A percentile compares a stretch with the other conserved stretches of the same genome.
phyloP scores from a whole-genome alignment of 1,140 invertebrate genomes.

The Drosophila ficusphila region DNA sequence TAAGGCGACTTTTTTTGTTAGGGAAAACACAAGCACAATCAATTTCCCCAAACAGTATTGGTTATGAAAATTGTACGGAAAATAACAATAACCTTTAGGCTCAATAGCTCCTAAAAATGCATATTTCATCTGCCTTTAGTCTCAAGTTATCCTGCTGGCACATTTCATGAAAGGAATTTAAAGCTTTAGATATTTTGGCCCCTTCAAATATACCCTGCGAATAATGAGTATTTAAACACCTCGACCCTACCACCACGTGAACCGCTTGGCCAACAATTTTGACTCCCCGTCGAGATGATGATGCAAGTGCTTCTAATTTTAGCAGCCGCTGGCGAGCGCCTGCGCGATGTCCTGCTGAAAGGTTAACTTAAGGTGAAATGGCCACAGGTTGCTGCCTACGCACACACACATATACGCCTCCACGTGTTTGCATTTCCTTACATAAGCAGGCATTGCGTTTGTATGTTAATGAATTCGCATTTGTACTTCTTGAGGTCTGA shows the following conservation, averaged over 20 bases:
- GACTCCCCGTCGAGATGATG: constrained; percentile 22
- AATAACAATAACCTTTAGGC: too few relatives aligned
- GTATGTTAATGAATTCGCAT: neutral
- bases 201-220: neutral
- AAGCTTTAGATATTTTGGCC: too few relatives aligned
- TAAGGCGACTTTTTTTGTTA: neutral
- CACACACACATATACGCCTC: neutral
- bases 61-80: too few relatives aligned
- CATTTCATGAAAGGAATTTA: too few relatives aligned
- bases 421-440: neutral
- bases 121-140: too few relatives aligned
- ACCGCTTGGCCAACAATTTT: constrained; percentile 10
- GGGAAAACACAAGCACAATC: too few relatives aligned
- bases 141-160: too few relatives aligned
- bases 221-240: neutral
- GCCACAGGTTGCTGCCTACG: constrained; percentile 40
- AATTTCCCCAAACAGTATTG: too few relatives aligned
- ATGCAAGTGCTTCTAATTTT: constrained; percentile 41
- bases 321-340: constrained; percentile 5
- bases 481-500: too few relatives aligned
- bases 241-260: constrained; percentile 28
- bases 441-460: neutral
- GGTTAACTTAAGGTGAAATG: constrained; percentile 44
- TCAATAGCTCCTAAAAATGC: too few relatives aligned
- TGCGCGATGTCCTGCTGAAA: constrained; percentile 29